Conservation (phyloP, 2,113 vertebrate species). For the Grammomys dolichurus region DNA sequence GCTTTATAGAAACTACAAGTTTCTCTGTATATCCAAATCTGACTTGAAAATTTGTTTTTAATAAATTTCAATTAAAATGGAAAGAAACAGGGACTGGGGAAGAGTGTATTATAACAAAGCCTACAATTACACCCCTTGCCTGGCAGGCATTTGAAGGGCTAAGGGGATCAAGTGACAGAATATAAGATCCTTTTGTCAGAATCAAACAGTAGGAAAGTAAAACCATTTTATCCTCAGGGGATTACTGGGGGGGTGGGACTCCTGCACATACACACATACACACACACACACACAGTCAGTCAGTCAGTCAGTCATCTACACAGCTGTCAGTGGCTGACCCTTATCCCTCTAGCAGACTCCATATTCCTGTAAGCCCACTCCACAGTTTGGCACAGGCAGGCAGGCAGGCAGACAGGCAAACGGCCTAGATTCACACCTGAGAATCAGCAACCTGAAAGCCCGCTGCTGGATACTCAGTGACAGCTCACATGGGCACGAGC, state of each 20-base stretch:
- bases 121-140: neutral
- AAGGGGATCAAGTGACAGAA: constrained; percentile 18
- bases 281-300: no score
- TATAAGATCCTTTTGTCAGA: constrained; percentile 11
- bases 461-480: neutral
- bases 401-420: neutral
- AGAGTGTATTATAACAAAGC: neutral
- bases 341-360: neutral
- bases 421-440: neutral
- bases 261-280: no score
- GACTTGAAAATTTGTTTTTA: neutral
- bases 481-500: neutral
- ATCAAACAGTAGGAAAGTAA: neutral
- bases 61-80: neutral
- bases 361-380: neutral
- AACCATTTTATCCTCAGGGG: neutral
- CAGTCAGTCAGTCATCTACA: neutral
- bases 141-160: neutral
- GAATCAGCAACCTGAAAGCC: neutral
- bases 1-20: neutral
- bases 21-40: constrained; percentile 50
- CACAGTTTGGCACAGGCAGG: rapidly evolving
- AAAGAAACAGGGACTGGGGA: neutral
- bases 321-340: neutral
- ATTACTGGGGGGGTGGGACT: no score